Conservation (phyloP, 2,113 vertebrate genomes). For the Deroptyus accipitrinus region DNA sequence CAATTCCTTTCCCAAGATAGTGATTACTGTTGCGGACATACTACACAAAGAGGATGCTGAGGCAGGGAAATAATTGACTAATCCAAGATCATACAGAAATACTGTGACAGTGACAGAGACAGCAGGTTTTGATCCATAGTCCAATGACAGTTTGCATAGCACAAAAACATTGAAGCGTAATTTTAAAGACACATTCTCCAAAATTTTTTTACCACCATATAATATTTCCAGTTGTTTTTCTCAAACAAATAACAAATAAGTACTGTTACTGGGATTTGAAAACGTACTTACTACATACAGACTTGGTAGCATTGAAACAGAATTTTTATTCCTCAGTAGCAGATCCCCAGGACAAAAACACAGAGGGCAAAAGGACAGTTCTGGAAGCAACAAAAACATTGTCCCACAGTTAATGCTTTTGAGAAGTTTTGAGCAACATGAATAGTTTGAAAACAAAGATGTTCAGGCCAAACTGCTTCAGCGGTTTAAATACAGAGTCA, state of each 20-base stretch:
- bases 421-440: background rate
- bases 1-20: background rate
- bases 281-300: background rate
- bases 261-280: background rate
- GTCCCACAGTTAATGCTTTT: background rate
- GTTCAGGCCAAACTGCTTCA: background rate
- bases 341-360: background rate
- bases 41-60: background rate
- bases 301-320: background rate
- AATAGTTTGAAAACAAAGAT: background rate
- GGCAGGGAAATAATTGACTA: background rate
- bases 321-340: background rate
- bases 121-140: background rate
- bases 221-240: background rate
- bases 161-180: background rate
- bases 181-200: background rate
- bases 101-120: background rate
- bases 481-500: background rate
- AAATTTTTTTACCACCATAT: background rate
- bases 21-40: background rate
- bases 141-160: background rate
- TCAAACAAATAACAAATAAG: background rate
- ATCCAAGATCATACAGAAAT: background rate
- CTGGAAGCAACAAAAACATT: background rate
- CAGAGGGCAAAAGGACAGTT: background rate